phyloP scores from a whole-genome alignment of 2,888 invertebrate genomes.

The Amphipoea lucens region DNA sequence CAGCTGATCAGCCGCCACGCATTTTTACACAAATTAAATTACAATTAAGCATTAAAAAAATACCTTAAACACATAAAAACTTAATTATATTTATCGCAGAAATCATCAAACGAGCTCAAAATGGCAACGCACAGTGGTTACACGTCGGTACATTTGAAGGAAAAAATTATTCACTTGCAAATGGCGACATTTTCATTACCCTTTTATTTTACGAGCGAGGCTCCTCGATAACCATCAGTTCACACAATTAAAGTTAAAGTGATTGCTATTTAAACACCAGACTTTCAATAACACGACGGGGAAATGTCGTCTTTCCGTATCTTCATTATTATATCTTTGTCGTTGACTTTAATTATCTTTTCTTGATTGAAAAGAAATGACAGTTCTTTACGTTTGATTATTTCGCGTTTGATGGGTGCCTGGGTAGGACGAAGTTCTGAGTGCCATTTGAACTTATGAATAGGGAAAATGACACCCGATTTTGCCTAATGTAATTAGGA shows the following conservation, averaged over 20 bases:
- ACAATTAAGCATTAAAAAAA: conserved; percentile 12
- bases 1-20: not conserved
- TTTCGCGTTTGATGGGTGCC: conserved; percentile 9
- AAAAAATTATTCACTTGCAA: conserved; percentile 56
- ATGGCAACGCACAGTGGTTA: conserved; percentile 48
- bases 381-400: conserved; percentile 34
- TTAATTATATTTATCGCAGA: conserved; percentile 40
- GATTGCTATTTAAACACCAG: conserved; percentile 66
- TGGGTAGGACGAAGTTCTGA: conserved; percentile 22
- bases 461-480: conserved; percentile 33
- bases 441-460: conserved; percentile 17
- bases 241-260: conserved; percentile 76
- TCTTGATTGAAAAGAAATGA: conserved; percentile 61
- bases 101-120: conserved; percentile 38
- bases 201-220: conserved; percentile 59
- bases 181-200: conserved; percentile 64
- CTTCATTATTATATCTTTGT: conserved; percentile 58
- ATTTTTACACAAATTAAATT: conserved; percentile 49
- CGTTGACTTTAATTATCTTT: conserved; percentile 52
- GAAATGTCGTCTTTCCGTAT: conserved; percentile 50
- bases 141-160: conserved; percentile 30
- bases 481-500: conserved; percentile 9
- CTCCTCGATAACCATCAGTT: conserved; percentile 71
- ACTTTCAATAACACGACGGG: conserved; percentile 59
- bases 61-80: conserved; percentile 15